Conservation (phyloP, 2,888 invertebrate species). For the Agriotes lineatus region DNA sequence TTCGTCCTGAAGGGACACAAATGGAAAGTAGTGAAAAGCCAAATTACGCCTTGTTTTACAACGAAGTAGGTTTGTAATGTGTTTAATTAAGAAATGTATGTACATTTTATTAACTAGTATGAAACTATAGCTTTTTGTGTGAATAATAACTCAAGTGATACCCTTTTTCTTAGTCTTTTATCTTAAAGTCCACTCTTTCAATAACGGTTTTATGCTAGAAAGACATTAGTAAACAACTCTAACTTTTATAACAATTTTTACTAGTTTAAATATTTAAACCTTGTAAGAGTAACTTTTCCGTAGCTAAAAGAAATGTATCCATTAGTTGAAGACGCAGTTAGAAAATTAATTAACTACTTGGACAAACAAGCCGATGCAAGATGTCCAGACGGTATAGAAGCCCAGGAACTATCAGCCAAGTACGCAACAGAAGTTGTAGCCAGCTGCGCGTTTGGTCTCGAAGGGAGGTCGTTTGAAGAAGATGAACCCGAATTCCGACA, state of each 20-base stretch:
- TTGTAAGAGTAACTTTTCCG: too few relatives aligned
- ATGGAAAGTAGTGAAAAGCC: slow-evolving; percentile 68
- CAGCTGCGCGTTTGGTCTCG: slow-evolving; percentile 65
- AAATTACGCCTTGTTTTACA: slow-evolving; percentile 68
- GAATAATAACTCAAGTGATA: not conserved
- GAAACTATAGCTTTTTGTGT: not conserved
- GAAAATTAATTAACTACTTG: slow-evolving; percentile 61
- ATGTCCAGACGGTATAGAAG: slow-evolving; percentile 61
- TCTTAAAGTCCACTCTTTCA: not conserved
- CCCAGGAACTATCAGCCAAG: slow-evolving; percentile 62
- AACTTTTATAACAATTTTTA: too few relatives aligned
- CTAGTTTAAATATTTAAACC: too few relatives aligned
- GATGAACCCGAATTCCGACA: slow-evolving; percentile 55
- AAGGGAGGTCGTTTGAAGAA: slow-evolving; percentile 60
- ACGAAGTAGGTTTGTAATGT: slow-evolving; percentile 64
- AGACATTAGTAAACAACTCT: too few relatives aligned
- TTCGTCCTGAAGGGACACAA: slow-evolving; percentile 65
- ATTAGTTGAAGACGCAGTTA: slow-evolving; percentile 64
- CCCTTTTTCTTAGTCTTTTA: not conserved
- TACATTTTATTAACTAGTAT: not conserved
- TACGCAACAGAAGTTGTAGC: slow-evolving; percentile 65
- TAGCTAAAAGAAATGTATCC: slow-evolving; percentile 65
- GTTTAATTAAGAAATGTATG: not conserved
- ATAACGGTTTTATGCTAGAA: too few relatives aligned
- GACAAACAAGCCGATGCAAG: slow-evolving; percentile 42